These are phyloP conservation scores for Sardinella longiceps DNA, from an alignment of 2,797 vertebrate genomes.

Conservation along the genomic window DNA sequence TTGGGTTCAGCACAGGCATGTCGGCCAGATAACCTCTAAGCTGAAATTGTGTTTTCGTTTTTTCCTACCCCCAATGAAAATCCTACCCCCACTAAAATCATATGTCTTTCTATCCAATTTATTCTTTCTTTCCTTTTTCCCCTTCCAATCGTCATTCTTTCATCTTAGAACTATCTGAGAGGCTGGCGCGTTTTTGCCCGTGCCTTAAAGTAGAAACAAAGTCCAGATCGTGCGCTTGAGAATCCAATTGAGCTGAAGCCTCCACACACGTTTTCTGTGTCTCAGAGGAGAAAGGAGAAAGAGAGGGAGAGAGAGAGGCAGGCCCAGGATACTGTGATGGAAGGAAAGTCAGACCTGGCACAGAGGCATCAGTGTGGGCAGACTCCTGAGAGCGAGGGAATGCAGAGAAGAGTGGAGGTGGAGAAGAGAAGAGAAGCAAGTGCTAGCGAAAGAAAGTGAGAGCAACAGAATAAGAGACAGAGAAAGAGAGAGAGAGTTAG, in stretches of 20 bases:
- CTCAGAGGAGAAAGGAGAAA: too few species aligned
- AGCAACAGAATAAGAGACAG: not conserved
- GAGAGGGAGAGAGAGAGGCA: not conserved
- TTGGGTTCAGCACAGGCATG: not conserved
- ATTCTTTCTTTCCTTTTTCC: not conserved
- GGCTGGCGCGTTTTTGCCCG: not conserved
- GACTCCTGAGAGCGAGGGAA: not conserved
- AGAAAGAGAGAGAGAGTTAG: slow-evolving; percentile 46
- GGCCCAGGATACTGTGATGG: slow-evolving; percentile 1
- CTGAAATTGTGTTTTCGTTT: not conserved
- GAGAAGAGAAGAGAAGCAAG: slow-evolving; percentile 20
- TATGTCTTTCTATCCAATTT: not conserved
- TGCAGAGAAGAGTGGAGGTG: not conserved
- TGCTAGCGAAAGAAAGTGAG: not conserved
- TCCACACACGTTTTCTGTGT: not conserved
- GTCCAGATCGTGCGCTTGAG: slow-evolving; percentile 8
- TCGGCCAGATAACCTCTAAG: not conserved
- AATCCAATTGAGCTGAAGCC: slow-evolving; percentile 21
- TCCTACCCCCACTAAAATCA: not conserved
- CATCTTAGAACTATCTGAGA: not conserved
- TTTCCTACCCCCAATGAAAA: not conserved
- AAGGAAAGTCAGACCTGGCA: not conserved
- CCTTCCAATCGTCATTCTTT: not conserved
- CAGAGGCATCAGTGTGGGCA: slow-evolving; percentile 2
- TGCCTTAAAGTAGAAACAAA: slow-evolving; percentile 2